A percentile compares a stretch with the other conserved stretches of the same genome.
phyloP scores from a whole-genome alignment of 2,113 vertebrate species.

The Pygathrix nemaeus region DNA sequence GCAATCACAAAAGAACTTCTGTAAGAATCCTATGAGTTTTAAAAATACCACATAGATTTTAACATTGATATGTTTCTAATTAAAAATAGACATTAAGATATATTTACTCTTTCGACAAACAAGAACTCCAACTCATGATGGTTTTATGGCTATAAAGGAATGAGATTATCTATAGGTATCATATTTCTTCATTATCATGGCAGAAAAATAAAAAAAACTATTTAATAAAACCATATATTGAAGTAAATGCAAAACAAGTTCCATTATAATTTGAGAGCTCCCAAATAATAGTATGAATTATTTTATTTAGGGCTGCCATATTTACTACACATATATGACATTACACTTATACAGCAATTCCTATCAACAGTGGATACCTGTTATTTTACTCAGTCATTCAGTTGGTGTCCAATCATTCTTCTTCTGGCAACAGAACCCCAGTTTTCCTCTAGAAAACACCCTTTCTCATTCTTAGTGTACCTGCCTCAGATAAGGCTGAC shows the following conservation, averaged over 20 bases:
- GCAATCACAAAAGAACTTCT: neutral
- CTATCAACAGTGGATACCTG: neutral
- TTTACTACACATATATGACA: neutral
- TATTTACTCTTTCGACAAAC: neutral
- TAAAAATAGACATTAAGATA: slow-evolving; percentile 33
- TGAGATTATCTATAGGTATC: neutral
- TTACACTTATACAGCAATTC: neutral
- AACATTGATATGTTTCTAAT: slow-evolving; percentile 3
- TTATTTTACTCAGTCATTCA: neutral
- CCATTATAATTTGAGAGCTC: neutral
- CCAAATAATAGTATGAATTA: neutral
- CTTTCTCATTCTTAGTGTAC: neutral
- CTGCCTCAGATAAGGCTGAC: neutral
- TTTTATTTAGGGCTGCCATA: neutral
- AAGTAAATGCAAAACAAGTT: slow-evolving; percentile 10
- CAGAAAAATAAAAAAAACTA: neutral
- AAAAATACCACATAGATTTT: slow-evolving; percentile 11
- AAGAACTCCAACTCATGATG: neutral
- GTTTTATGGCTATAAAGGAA: neutral
- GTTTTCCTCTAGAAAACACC: neutral
- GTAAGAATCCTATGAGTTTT: neutral
- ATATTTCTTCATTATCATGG: neutral
- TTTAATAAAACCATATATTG: neutral
- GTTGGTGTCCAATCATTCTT: neutral
- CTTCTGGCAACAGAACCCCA: neutral